phyloP scores from a whole-genome alignment of 2,888 invertebrate genomes.

The Opisthograptis luteolata region DNA sequence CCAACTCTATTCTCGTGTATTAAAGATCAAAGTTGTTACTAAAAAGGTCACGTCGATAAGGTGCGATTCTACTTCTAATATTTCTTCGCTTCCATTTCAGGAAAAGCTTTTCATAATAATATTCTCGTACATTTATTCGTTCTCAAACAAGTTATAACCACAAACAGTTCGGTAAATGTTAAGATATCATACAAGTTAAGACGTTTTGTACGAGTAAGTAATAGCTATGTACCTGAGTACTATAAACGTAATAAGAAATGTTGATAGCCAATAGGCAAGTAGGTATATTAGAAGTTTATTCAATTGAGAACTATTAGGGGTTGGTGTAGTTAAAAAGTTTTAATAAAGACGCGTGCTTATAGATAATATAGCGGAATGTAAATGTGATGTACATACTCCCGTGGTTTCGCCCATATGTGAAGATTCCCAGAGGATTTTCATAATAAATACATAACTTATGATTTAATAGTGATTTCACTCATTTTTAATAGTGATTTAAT shows the following conservation, averaged over 20 bases:
- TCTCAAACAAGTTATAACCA: slow-evolving; percentile 51
- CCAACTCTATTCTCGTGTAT: background rate
- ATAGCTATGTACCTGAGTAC: too few relatives aligned
- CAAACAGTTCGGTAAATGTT: slow-evolving; percentile 40
- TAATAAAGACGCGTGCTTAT: too few relatives aligned
- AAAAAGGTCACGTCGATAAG: slow-evolving; percentile 41
- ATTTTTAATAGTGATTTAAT: too few relatives aligned
- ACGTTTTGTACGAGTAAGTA: background rate
- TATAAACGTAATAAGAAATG: slow-evolving; percentile 17
- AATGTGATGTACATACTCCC: too few relatives aligned
- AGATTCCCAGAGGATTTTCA: too few relatives aligned
- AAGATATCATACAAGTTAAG: slow-evolving; percentile 35
- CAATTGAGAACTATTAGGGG: slow-evolving; percentile 3
- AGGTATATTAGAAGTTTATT: slow-evolving; percentile 10
- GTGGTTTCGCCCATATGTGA: too few relatives aligned
- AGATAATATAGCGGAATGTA: too few relatives aligned
- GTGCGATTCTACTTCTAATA: slow-evolving; percentile 43
- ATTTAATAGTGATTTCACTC: too few relatives aligned
- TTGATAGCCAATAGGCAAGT: slow-evolving; percentile 17
- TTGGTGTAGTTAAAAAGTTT: background rate
- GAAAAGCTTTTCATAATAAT: slow-evolving; percentile 67
- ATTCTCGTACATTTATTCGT: slow-evolving; percentile 2
- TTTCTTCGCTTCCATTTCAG: slow-evolving; percentile 51
- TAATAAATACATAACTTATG: too few relatives aligned
- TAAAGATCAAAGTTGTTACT: background rate